Base-by-base conservation (phyloP, 2,113 vertebrate genomes). In the Xiphophorus maculatus region DNA sequence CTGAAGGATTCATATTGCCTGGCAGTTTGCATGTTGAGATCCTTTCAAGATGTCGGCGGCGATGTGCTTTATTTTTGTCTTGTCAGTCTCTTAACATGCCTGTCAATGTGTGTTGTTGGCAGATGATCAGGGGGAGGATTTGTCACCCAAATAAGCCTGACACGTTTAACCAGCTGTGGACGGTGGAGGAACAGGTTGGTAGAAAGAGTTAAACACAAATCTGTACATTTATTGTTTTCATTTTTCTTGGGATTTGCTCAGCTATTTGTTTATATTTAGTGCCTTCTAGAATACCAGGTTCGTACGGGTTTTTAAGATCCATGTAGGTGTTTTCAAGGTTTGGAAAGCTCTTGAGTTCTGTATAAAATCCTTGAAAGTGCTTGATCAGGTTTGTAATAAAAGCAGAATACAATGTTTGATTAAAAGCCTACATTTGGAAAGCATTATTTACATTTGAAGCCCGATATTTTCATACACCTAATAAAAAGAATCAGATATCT, bases 81-180 rank as follows among this genome's bases (percentile, higher is more conserved):
- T 1, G 69, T 71, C 51, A 44, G 42, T 74, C 73, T 65, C 89
- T 66, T 58, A 74, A 82, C 74, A 69, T 70, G 37, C 30, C 89
- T 89, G 82, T 90, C 28, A 82, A 22, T 84, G 0, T 92, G 15
- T 93, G 30, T 80, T 69, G 64, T 82, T 90, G 51, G 70, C 93
- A 99, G 97, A 96, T 98, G 95, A 98, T 99, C 94, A 95, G 97
- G 90, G 98, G 97, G 42, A 94, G 98, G 74, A 92, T 98, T 78
- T 98, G 95, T 15, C 95, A 97, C 86, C 95, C 97, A 92, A 97
- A 94, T 93, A 99, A 99, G 94, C 95, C 97, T 5, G 97, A 99
- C 93, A 98, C 98, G 13, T 99, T 99, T 90, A 99, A 99, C 93
- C 98, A 99, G 87, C 93, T 99, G 83, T 99, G 98, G 98, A 98